A percentile compares a stretch with the other conserved stretches of the same genome.
Evolutionary conservation across 2,113 vertebrate species (phyloP).

Genomic region (Ceyx melanurus): DNA sequence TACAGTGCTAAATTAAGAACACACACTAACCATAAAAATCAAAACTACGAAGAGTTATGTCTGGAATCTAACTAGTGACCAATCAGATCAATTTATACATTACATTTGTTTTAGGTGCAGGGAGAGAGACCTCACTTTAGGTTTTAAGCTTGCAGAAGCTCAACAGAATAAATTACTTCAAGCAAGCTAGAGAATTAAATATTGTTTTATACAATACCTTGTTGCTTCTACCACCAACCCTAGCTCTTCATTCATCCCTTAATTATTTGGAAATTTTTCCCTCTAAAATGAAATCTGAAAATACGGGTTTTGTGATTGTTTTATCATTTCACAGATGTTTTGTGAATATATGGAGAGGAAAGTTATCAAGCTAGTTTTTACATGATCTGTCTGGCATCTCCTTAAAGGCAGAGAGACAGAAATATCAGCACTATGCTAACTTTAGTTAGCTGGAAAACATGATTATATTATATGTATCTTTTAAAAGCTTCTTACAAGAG

Average conservation of each 20-base stretch:
- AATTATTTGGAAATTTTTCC: background rate
- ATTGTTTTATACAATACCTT: background rate
- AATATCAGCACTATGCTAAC: background rate
- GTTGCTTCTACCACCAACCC: background rate
- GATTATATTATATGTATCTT: background rate
- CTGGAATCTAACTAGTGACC: background rate
- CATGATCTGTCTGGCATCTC: background rate
- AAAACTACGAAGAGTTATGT: background rate
- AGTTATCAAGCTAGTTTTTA: background rate
- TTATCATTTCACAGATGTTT: background rate
- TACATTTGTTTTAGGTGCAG: background rate
- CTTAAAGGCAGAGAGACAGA: background rate
- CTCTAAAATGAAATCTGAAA: background rate
- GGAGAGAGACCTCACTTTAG: background rate
- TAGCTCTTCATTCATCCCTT: background rate
- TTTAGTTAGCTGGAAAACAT: background rate
- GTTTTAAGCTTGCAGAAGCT: background rate
- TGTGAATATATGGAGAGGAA: background rate
- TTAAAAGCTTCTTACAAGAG: background rate
- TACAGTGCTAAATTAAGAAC: background rate
- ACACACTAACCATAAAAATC: background rate
- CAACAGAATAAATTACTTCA: background rate
- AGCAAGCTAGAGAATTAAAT: background rate
- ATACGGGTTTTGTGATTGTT: background rate
- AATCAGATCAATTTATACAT: background rate